Conservation (phyloP, 2,888 invertebrate species). For the Oxycera nigricornis region DNA sequence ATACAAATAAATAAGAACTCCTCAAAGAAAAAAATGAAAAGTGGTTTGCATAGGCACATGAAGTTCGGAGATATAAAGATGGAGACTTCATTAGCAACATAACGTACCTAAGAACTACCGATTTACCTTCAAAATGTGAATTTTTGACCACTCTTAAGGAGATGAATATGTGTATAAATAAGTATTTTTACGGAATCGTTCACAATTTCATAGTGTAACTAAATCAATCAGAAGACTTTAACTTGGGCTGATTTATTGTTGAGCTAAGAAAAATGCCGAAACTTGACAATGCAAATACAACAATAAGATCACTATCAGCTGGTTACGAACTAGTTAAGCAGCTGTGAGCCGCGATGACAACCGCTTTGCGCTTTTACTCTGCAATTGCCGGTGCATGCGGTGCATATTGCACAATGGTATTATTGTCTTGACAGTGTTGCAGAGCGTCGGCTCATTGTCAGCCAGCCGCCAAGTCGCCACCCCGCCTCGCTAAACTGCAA, state of each 20-base stretch:
- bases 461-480: not conserved
- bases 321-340: conserved; percentile 19
- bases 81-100: too few species aligned
- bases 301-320: conserved; percentile 30
- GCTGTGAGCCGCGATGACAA: conserved; percentile 37
- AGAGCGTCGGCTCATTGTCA: conserved; percentile 27
- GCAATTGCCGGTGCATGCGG: conserved; percentile 10
- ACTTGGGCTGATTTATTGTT: not conserved
- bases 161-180: too few species aligned
- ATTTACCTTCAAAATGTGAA: too few species aligned
- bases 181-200: too few species aligned
- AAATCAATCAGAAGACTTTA: not conserved
- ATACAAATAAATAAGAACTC: too few species aligned
- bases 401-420: conserved; percentile 33
- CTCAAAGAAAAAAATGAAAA: too few species aligned
- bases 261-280: not conserved
- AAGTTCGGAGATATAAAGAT: too few species aligned
- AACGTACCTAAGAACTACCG: too few species aligned
- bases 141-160: too few species aligned
- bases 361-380: conserved; percentile 27
- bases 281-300: conserved; percentile 27
- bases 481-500: conserved; percentile 14
- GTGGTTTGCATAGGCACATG: too few species aligned
- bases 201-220: too few species aligned
- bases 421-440: conserved; percentile 29